Conservation (phyloP, 2,797 vertebrate species). For the Choloepus didactylus region DNA sequence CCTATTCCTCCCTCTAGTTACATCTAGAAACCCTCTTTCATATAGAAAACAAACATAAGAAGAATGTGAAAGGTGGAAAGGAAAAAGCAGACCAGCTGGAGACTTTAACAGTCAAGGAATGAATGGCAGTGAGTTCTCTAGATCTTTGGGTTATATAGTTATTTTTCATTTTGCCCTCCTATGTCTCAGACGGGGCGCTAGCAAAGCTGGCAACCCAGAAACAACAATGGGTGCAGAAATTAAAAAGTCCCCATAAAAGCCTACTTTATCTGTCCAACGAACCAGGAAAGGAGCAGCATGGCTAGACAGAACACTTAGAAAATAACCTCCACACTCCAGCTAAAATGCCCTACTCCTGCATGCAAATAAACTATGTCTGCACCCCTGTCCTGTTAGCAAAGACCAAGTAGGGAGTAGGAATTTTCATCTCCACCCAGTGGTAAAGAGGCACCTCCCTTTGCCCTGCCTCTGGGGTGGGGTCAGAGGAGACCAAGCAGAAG, state of each 20-base stretch:
- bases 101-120: background rate
- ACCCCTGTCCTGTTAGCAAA: background rate
- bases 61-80: background rate
- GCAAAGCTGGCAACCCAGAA: background rate
- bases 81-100: background rate
- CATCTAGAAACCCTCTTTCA: background rate
- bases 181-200: no score
- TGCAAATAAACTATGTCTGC: background rate
- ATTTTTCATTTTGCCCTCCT: background rate
- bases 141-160: no score
- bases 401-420: background rate
- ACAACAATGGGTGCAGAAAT: background rate
- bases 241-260: background rate
- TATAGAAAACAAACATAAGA: background rate
- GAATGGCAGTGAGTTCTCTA: background rate
- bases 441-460: background rate
- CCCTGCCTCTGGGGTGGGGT: background rate
- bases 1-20: background rate
- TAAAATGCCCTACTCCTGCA: background rate
- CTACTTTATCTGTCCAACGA: background rate
- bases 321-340: background rate
- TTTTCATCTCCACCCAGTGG: no score
- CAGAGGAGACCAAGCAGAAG: background rate
- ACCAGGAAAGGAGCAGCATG: background rate
- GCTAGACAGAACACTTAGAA: background rate